phyloP scores from a whole-genome alignment of 2,797 vertebrate species.

The Erethizon dorsatum region DNA sequence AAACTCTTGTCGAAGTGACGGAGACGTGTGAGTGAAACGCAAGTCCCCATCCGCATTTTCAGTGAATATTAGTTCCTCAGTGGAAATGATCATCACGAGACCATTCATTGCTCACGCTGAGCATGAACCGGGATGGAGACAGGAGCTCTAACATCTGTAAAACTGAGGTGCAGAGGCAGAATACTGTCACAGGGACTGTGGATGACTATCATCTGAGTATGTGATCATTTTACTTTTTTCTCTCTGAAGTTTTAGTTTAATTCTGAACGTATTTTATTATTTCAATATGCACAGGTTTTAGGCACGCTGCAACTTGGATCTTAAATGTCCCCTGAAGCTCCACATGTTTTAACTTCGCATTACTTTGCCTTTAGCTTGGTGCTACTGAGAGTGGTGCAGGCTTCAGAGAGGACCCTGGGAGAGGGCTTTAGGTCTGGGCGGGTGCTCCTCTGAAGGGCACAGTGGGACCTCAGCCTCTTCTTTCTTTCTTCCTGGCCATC shows the following conservation, averaged over 20 bases:
- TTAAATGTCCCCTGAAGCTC: background rate
- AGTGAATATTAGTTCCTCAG: slow-evolving; percentile 78
- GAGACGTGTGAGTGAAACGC: slow-evolving; percentile 70
- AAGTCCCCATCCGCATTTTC: slow-evolving; percentile 79
- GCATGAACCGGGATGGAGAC: background rate
- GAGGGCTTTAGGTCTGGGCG: background rate
- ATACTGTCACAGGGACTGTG: background rate
- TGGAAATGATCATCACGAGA: slow-evolving; percentile 81
- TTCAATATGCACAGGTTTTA: background rate
- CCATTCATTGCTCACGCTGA: slow-evolving; percentile 70
- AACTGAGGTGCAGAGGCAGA: slow-evolving; percentile 71
- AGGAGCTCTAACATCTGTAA: slow-evolving; percentile 69
- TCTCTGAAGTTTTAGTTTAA: background rate
- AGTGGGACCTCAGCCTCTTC: background rate
- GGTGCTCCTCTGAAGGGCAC: background rate
- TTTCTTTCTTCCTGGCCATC: background rate
- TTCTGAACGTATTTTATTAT: background rate
- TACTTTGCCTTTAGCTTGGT: no score
- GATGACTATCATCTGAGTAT: background rate
- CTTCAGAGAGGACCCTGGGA: background rate
- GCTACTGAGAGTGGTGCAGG: background rate
- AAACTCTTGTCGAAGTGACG: slow-evolving; percentile 51
- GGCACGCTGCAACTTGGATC: background rate
- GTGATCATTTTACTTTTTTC: background rate
- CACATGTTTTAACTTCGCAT: background rate